These are phyloP conservation scores for Xanthorhoe spadicearia DNA, from an alignment of 2,888 invertebrate species.

Conservation along the genomic window DNA sequence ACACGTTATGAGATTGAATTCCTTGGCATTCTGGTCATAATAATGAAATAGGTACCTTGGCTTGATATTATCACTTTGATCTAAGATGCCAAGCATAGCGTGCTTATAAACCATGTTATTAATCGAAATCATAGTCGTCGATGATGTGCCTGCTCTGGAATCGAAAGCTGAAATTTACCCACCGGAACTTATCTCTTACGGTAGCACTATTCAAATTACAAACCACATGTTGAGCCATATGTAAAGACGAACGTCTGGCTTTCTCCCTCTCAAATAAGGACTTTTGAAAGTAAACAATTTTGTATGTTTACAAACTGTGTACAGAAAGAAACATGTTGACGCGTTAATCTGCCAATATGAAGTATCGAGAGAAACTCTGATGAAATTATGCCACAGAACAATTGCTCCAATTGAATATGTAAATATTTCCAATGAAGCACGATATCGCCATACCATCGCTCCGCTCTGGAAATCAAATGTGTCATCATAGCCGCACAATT, in stretches of 20 bases:
- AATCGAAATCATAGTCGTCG: constrained; percentile 35
- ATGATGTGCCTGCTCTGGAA: constrained; percentile 26
- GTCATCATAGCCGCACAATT: constrained; percentile 69
- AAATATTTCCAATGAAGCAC: constrained; percentile 45
- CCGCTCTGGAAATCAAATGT: constrained; percentile 78
- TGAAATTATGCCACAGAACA: constrained; percentile 58
- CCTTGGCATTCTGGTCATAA: constrained; percentile 11
- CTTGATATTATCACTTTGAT: constrained; percentile 25
- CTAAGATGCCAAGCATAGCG: constrained; percentile 29
- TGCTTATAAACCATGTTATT: constrained; percentile 37
- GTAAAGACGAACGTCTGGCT: constrained; percentile 25
- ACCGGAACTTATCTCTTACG: constrained; percentile 36
- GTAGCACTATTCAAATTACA: constrained; percentile 32
- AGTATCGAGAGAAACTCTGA: constrained; percentile 25
- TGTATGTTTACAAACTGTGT: constrained; percentile 22
- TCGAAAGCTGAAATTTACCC: constrained; percentile 39
- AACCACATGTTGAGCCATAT: constrained; percentile 26
- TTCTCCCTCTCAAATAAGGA: constrained; percentile 38
- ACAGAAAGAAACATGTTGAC: constrained; percentile 16
- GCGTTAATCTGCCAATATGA: background rate
- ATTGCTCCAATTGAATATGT: constrained; percentile 58
- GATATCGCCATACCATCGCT: constrained; percentile 72
- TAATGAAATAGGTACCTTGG: constrained; percentile 3
- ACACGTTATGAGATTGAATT: constrained; percentile 16
- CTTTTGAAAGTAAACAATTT: constrained; percentile 32